A percentile compares a stretch with the other conserved stretches of the same genome.
Evolutionary conservation across 2,113 vertebrate genomes (phyloP).

Genomic region (Pantherophis guttatus): DNA sequence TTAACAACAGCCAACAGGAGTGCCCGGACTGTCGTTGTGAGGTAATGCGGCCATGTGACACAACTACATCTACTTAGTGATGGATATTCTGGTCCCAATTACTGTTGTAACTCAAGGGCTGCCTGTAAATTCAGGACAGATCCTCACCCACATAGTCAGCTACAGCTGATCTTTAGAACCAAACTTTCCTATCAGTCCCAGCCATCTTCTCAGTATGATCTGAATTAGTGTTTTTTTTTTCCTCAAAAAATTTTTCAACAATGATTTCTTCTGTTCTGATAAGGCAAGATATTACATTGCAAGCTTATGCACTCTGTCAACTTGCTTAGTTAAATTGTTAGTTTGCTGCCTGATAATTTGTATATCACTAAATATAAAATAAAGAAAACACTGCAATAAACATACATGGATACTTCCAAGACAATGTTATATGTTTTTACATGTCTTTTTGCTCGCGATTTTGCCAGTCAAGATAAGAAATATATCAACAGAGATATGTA

Average conservation of each 20-base stretch:
- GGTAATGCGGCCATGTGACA: not conserved
- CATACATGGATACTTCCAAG: not conserved
- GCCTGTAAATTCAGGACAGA: not conserved
- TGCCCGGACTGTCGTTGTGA: not conserved
- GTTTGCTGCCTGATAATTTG: not conserved
- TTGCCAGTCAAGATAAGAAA: not conserved
- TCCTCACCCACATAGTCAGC: not conserved
- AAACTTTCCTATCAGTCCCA: too few species aligned
- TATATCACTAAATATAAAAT: not conserved
- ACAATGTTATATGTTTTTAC: slow-evolving; percentile 14
- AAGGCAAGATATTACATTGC: not conserved
- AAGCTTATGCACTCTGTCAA: not conserved
- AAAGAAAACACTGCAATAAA: not conserved
- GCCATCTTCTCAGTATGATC: not conserved
- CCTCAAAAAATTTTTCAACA: not conserved
- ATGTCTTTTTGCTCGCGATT: not conserved
- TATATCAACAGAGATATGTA: too few species aligned
- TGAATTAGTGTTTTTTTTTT: not conserved
- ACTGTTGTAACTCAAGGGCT: not conserved
- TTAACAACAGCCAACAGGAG: not conserved
- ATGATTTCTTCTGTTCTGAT: not conserved
- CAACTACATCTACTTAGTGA: not conserved
- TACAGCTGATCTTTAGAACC: not conserved
- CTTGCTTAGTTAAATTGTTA: slow-evolving; percentile 27
- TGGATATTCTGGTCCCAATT: not conserved